Evolutionary conservation across 1,140 invertebrate genomes (phyloP).

Genomic region (Trinorchestia longiramus): DNA sequence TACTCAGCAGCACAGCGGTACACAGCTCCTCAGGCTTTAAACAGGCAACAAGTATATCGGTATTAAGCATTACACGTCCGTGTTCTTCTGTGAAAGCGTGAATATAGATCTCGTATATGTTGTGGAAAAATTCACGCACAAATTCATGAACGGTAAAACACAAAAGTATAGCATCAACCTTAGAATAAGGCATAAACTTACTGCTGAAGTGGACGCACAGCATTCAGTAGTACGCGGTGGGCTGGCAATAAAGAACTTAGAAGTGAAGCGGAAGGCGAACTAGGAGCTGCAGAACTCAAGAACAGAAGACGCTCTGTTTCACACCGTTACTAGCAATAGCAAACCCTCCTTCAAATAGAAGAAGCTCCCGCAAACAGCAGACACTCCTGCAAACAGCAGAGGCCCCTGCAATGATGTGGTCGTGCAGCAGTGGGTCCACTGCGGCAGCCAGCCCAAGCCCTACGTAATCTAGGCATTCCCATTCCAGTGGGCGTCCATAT

Average conservation of each 20-base stretch:
- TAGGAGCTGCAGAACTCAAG: not conserved
- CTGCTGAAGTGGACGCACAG: not conserved
- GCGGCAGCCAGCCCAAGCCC: not conserved
- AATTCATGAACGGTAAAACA: no score
- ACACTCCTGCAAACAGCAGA: no score
- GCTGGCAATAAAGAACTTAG: not conserved
- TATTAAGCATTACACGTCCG: no score
- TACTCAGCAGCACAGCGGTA: not conserved
- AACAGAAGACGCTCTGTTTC: not conserved
- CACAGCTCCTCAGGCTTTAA: not conserved
- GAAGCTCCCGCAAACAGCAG: no score
- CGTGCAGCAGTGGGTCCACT: not conserved
- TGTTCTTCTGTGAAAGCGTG: no score
- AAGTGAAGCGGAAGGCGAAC: not conserved
- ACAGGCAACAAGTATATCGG: not conserved
- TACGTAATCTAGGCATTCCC: not conserved
- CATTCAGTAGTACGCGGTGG: not conserved
- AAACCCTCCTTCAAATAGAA: no score
- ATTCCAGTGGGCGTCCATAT: constrained; percentile 27
- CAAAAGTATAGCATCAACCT: no score
- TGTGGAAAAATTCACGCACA: no score
- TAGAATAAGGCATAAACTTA: not conserved
- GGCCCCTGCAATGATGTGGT: not conserved
- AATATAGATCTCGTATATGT: no score
- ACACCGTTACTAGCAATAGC: no score